Percentiles rank a stretch among this genome's conserved stretches.
phyloP scores from a whole-genome alignment of 2,888 invertebrate species.

The Fabriciana adippe region DNA sequence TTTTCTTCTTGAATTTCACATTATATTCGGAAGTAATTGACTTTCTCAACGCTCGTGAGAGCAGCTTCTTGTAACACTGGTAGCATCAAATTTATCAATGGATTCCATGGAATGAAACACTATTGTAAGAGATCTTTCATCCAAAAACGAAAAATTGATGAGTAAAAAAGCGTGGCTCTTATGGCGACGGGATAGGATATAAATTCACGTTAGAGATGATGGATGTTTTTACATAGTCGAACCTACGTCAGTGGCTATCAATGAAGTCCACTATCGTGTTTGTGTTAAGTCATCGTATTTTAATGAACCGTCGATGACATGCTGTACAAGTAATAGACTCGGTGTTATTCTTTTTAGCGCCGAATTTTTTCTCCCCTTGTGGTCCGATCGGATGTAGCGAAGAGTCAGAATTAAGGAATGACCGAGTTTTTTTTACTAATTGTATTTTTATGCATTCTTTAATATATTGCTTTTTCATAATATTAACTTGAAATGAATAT shows the following conservation, averaged over 20 bases:
- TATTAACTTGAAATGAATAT: background rate
- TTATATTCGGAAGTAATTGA: slow-evolving; percentile 55
- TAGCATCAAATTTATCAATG: slow-evolving; percentile 81
- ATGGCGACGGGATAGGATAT: slow-evolving; percentile 49
- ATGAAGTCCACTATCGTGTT: slow-evolving; percentile 80
- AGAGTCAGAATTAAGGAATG: slow-evolving; percentile 53
- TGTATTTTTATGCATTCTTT: slow-evolving; percentile 46
- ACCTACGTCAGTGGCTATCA: slow-evolving; percentile 80
- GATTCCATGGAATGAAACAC: slow-evolving; percentile 79
- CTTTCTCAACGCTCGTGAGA: slow-evolving; percentile 71
- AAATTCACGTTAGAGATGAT: slow-evolving; percentile 47
- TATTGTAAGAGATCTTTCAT: slow-evolving; percentile 75
- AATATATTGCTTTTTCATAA: slow-evolving; percentile 8
- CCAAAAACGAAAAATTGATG: slow-evolving; percentile 63
- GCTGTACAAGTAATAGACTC: slow-evolving; percentile 80
- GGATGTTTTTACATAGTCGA: slow-evolving; percentile 65
- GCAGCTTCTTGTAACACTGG: slow-evolving; percentile 76
- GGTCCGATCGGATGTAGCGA: slow-evolving; percentile 60
- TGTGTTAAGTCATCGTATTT: slow-evolving; percentile 81
- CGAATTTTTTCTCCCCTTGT: slow-evolving; percentile 68
- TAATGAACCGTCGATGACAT: slow-evolving; percentile 82
- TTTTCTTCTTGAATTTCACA: slow-evolving; percentile 44
- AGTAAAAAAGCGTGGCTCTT: slow-evolving; percentile 48
- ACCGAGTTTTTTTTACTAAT: slow-evolving; percentile 55
- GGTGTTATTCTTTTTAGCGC: slow-evolving; percentile 79